A percentile compares a stretch with the other conserved stretches of the same genome.
phyloP scores from a whole-genome alignment of 2,113 vertebrate genomes.

The Channa maculata region DNA sequence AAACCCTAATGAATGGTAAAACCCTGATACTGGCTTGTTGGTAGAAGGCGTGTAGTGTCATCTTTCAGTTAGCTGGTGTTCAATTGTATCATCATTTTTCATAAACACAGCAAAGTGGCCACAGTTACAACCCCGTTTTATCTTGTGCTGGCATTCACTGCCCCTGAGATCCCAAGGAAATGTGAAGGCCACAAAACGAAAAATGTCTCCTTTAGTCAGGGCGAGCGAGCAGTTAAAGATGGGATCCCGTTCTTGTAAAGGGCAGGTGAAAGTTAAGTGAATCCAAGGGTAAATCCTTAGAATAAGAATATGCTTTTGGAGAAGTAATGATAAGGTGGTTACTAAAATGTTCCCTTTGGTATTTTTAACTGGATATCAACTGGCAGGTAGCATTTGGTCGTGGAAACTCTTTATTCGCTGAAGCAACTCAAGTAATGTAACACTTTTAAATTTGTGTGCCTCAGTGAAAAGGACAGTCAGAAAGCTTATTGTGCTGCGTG shows the following conservation, averaged over 20 bases:
- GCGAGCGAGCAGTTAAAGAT: slow-evolving; percentile 26
- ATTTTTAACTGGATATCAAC: neutral
- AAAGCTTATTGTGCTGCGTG: neutral
- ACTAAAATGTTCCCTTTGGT: neutral
- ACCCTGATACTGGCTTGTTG: neutral
- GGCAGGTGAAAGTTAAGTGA: slow-evolving; percentile 37
- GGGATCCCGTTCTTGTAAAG: slow-evolving; percentile 21
- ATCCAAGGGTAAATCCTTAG: slow-evolving; percentile 23
- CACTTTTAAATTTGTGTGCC: neutral
- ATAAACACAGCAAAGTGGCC: slow-evolving; percentile 30
- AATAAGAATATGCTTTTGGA: slow-evolving; percentile 1
- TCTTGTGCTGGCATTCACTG: slow-evolving; percentile 11
- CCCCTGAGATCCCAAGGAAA: slow-evolving; percentile 20
- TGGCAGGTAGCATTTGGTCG: neutral
- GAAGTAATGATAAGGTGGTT: neutral
- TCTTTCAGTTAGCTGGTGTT: slow-evolving; percentile 4
- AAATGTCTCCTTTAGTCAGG: slow-evolving; percentile 6
- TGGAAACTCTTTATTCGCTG: neutral
- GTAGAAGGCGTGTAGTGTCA: slow-evolving; percentile 2
- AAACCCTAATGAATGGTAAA: neutral
- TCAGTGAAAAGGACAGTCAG: neutral
- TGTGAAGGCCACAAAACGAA: neutral
- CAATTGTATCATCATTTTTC: neutral
- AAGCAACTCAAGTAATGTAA: slow-evolving; percentile 2
- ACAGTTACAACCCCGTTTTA: slow-evolving; percentile 20